Conservation (phyloP, 2,797 vertebrate species). For the Siniperca undulata region DNA sequence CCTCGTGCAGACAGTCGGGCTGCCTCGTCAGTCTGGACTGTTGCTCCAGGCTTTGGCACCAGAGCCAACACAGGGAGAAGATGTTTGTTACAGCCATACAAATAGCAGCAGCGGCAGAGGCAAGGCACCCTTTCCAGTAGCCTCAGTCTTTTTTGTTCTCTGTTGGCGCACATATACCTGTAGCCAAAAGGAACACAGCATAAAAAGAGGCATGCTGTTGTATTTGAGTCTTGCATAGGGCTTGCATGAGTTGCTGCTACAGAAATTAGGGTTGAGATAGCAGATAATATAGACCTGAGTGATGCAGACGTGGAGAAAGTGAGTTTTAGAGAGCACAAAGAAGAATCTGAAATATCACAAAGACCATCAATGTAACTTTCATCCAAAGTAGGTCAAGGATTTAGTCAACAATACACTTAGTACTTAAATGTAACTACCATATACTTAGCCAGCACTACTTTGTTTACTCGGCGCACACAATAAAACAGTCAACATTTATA, state of each 20-base stretch:
- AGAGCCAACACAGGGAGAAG: constrained; percentile 54
- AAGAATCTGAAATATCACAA: constrained; percentile 31
- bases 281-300: constrained; percentile 6
- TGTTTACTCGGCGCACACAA: constrained; percentile 10
- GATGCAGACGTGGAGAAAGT: constrained; percentile 4
- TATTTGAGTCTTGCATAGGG: constrained; percentile 17
- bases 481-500: constrained; percentile 31
- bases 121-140: constrained; percentile 30
- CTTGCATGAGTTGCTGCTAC: constrained; percentile 2
- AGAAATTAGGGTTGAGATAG: constrained; percentile 6
- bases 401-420: constrained; percentile 12
- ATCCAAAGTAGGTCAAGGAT: constrained; percentile 60
- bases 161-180: constrained; percentile 39
- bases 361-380: constrained; percentile 23
- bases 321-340: constrained; percentile 23
- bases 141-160: constrained; percentile 20
- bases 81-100: constrained; percentile 63
- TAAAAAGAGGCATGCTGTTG: constrained; percentile 31
- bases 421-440: constrained; percentile 14
- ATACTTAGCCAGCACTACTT: constrained; percentile 7
- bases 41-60: constrained; percentile 75
- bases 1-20: constrained; percentile 73
- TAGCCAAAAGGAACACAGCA: constrained; percentile 8
- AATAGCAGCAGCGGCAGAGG: constrained; percentile 56
- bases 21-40: constrained; percentile 70